Evolutionary conservation across 2,113 vertebrate genomes (phyloP).

Genomic region (Oxygymnocypris stewartii): DNA sequence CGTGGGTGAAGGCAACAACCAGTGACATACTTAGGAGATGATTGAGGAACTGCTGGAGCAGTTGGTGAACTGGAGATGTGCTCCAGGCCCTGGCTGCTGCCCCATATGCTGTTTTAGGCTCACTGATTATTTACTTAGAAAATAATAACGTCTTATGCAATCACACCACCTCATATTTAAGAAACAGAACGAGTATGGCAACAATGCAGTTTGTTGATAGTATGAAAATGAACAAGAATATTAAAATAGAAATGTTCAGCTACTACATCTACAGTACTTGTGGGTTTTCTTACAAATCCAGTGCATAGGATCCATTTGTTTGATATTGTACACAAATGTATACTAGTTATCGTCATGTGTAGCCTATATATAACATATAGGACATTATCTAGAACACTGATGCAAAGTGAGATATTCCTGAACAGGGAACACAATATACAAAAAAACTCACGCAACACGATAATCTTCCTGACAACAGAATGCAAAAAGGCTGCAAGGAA

Average conservation of each 20-base stretch:
- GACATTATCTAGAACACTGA: not conserved
- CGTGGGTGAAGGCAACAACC: constrained; percentile 3
- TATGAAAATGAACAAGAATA: not conserved
- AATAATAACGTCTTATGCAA: constrained; percentile 23
- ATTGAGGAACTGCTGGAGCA: constrained; percentile 27
- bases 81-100: not conserved
- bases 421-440: not conserved
- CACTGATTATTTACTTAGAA: not conserved
- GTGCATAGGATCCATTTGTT: not conserved
- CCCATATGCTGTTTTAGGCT: not conserved
- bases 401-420: not conserved
- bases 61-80: constrained; percentile 14
- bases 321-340: not conserved
- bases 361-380: not conserved
- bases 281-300: not conserved
- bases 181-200: not conserved
- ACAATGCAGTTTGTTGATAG: not conserved
- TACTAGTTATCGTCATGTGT: not conserved
- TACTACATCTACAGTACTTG: not conserved
- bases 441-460: not conserved
- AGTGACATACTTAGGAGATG: constrained; percentile 1
- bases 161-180: not conserved
- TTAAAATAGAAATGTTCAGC: not conserved
- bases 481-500: not conserved
- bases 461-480: not conserved